Evolutionary conservation across 2,113 vertebrate species (phyloP).

Genomic region (Tragulus kanchil): DNA sequence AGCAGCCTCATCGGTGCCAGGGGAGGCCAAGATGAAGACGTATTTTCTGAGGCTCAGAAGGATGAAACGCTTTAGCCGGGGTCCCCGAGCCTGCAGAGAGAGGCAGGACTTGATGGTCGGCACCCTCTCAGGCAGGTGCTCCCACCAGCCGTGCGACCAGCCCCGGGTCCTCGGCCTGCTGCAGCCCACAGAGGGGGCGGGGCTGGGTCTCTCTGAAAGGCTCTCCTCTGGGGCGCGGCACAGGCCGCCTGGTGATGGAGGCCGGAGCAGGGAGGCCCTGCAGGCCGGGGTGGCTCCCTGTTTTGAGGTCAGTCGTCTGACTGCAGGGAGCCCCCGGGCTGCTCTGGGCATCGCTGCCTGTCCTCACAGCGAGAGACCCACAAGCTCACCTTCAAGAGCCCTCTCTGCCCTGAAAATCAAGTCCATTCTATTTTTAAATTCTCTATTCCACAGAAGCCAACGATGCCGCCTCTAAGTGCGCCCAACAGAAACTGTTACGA

Average conservation of each 20-base stretch:
- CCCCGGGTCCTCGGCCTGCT: neutral
- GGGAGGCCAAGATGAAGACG: neutral
- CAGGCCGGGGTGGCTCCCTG: neutral
- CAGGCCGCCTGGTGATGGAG: neutral
- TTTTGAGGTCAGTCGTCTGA: too few relatives aligned
- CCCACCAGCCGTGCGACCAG: too few relatives aligned
- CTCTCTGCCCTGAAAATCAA: neutral
- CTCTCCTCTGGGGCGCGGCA: neutral
- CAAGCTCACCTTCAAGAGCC: neutral
- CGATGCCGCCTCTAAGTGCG: constrained; percentile 42
- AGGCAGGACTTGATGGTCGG: neutral
- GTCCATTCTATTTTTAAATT: neutral
- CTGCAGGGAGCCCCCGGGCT: neutral
- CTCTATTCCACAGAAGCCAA: constrained; percentile 54
- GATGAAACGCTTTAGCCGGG: neutral
- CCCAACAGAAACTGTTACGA: neutral
- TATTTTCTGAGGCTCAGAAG: neutral
- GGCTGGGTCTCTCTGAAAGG: too few relatives aligned
- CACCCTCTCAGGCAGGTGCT: too few relatives aligned
- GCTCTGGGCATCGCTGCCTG: neutral
- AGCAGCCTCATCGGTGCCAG: neutral
- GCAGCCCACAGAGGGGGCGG: neutral
- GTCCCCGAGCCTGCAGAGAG: neutral
- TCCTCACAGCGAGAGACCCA: neutral
- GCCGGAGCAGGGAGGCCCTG: neutral